Conservation (phyloP, 2,888 invertebrate species). For the Acronicta alni region DNA sequence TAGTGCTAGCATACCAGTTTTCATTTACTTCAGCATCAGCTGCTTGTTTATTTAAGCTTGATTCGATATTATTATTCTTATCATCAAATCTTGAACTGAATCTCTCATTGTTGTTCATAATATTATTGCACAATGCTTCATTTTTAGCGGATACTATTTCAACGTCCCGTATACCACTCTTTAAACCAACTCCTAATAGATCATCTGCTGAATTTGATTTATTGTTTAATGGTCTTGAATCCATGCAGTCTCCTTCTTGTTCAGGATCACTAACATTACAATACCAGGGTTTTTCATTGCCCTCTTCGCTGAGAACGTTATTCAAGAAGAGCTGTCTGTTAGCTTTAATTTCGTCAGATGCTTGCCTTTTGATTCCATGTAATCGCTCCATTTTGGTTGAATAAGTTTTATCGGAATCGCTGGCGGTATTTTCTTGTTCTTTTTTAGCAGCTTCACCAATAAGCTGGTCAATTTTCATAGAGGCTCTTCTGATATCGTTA, state of each 20-base stretch:
- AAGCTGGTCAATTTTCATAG: constrained; percentile 88
- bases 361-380: constrained; percentile 88
- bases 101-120: constrained; percentile 73
- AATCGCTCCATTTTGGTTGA: constrained; percentile 88
- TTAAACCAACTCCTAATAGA: constrained; percentile 72
- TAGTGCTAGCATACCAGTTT: constrained; percentile 94
- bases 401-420: constrained; percentile 85
- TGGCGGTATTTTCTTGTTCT: constrained; percentile 71
- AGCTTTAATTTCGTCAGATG: constrained; percentile 84
- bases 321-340: constrained; percentile 83
- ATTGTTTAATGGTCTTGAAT: constrained; percentile 74
- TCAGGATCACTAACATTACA: constrained; percentile 87
- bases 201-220: constrained; percentile 82
- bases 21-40: constrained; percentile 89
- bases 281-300: constrained; percentile 85
- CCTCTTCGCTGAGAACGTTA: constrained; percentile 82
- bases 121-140: constrained; percentile 81
- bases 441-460: constrained; percentile 83
- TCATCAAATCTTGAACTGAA: constrained; percentile 72
- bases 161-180: constrained; percentile 71
- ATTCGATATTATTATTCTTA: constrained; percentile 77
- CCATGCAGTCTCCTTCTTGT: constrained; percentile 80
- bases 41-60: constrained; percentile 69
- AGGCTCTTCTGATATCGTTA: constrained; percentile 88
- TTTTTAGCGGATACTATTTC: constrained; percentile 83